Percentiles rank a stretch among this genome's conserved stretches.
phyloP scores from a whole-genome alignment of 2,888 invertebrate species.

The Platerodrilus igneus region DNA sequence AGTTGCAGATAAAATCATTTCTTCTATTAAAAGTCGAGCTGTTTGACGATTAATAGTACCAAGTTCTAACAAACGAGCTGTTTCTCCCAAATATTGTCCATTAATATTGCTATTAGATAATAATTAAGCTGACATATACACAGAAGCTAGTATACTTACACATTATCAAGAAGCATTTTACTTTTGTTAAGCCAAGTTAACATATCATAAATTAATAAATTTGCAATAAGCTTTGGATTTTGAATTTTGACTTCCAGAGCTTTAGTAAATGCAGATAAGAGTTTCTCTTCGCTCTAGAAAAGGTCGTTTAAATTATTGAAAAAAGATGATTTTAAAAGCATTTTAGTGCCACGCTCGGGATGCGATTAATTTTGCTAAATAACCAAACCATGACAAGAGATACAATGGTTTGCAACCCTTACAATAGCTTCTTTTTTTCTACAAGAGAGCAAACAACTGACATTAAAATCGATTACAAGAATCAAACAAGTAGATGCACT shows the following conservation, averaged over 20 bases:
- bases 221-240: conserved; percentile 58
- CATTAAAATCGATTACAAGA: too few relatives aligned
- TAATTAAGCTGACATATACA: conserved; percentile 4
- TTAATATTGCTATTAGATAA: conserved; percentile 10
- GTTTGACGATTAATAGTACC: conserved; percentile 14
- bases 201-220: conserved; percentile 67
- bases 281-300: conserved; percentile 55
- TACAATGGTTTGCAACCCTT: too few relatives aligned
- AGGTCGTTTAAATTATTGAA: too few relatives aligned
- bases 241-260: conserved; percentile 48
- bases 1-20: conserved; percentile 11
- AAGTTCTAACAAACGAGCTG: conserved; percentile 12
- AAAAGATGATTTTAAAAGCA: too few relatives aligned
- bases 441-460: too few relatives aligned
- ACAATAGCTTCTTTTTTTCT: too few relatives aligned
- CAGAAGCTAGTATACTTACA: conserved; percentile 52
- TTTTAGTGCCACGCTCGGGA: too few relatives aligned
- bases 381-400: too few relatives aligned
- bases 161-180: conserved; percentile 55
- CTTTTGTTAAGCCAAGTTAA: conserved; percentile 62
- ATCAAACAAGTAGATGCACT: too few relatives aligned
- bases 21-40: conserved; percentile 11
- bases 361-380: too few relatives aligned
- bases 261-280: conserved; percentile 56
- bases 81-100: conserved; percentile 10